Conservation (phyloP, 2,113 vertebrate species). For the Salvator merianae region DNA sequence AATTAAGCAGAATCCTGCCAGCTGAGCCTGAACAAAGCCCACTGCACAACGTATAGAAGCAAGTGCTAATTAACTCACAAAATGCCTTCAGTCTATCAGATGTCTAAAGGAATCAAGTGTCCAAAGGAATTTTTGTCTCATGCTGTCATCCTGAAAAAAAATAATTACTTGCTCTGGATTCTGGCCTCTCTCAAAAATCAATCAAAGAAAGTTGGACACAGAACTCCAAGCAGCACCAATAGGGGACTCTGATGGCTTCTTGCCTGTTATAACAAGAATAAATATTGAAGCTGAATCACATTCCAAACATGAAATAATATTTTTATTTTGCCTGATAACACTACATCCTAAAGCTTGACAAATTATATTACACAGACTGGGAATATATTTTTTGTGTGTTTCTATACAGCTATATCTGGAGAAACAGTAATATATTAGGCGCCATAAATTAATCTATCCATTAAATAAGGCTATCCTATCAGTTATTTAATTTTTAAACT, state of each 20-base stretch:
- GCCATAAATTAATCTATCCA: constrained; percentile 42
- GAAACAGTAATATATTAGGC: constrained; percentile 23
- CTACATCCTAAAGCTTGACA: constrained; percentile 10
- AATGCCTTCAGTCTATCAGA: background rate
- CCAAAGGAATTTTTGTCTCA: background rate
- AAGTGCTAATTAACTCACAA: constrained; percentile 2
- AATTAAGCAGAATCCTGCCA: background rate
- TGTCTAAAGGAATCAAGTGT: background rate
- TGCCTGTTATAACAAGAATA: constrained; percentile 72
- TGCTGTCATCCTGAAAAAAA: background rate
- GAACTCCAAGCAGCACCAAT: constrained; percentile 36
- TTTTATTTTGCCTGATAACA: constrained; percentile 54
- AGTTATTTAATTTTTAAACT: constrained; percentile 5
- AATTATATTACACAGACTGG: constrained; percentile 20
- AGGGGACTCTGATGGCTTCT: constrained; percentile 58
- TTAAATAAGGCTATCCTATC: constrained; percentile 33
- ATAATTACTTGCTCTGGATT: constrained; percentile 1
- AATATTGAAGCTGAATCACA: constrained; percentile 66
- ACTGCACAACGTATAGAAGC: background rate
- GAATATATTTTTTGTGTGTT: constrained; percentile 17
- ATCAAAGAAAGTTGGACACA: background rate
- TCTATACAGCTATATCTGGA: background rate
- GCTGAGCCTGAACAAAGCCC: background rate
- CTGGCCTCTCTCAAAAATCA: background rate
- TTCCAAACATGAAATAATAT: constrained; percentile 61